These are phyloP conservation scores for Zonotrichia leucophrys DNA, from an alignment of 2,113 vertebrate genomes.

Conservation along the genomic window DNA sequence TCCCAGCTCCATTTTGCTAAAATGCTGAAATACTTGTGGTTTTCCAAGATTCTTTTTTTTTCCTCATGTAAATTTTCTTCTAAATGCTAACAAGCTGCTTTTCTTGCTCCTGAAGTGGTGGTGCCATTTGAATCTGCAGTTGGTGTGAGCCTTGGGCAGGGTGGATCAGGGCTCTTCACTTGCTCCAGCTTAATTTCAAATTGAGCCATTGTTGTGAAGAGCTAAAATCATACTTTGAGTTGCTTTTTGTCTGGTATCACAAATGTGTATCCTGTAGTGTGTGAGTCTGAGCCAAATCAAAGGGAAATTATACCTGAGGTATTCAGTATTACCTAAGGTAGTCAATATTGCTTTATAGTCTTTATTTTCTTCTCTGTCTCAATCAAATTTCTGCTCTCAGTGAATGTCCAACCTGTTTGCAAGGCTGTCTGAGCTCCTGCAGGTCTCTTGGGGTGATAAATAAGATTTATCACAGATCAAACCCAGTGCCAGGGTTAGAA, in stretches of 20 bases:
- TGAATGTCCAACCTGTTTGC: not conserved
- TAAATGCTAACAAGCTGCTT: not conserved
- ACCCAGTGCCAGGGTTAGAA: not conserved
- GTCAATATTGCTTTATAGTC: not conserved
- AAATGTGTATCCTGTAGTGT: not conserved
- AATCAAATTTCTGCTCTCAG: not conserved
- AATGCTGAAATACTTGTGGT: not conserved
- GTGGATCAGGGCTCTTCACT: not conserved
- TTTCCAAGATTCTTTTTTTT: rapidly evolving
- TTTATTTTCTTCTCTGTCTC: not conserved
- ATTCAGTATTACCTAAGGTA: not conserved
- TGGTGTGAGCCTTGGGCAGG: not conserved
- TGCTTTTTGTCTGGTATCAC: not conserved
- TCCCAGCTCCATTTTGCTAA: not conserved
- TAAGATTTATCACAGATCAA: not conserved
- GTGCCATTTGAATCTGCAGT: not conserved
- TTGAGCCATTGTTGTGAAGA: not conserved
- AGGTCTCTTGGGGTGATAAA: not conserved
- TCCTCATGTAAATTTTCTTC: not conserved
- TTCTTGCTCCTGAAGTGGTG: not conserved
- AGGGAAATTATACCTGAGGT: not conserved
- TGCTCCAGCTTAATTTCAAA: not conserved
- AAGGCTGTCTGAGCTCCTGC: not conserved
- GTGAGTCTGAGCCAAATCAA: not conserved
- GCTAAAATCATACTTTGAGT: not conserved